Conservation (phyloP, 2,113 vertebrate species). For the Clarias batrachus region DNA sequence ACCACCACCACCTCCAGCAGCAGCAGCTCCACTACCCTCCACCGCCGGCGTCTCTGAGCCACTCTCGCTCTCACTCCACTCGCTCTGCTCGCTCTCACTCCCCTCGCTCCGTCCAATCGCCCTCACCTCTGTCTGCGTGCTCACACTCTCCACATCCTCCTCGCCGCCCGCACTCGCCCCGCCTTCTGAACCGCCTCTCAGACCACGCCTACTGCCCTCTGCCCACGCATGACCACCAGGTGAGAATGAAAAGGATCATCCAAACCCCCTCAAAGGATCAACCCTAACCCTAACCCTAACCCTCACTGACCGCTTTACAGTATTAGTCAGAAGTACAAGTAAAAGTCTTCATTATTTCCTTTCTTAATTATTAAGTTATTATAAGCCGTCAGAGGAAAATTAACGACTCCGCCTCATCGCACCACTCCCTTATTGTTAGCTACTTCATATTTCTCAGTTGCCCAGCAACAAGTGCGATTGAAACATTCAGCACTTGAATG, state of each 20-base stretch:
- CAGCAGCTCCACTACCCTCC: constrained; percentile 27
- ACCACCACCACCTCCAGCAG: constrained; percentile 66
- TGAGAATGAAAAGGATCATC: constrained; percentile 34
- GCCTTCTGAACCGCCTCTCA: constrained; percentile 61
- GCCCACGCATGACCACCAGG: constrained; percentile 74
- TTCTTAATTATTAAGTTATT: no score
- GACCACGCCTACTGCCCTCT: constrained; percentile 72
- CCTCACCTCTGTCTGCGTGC: constrained; percentile 70
- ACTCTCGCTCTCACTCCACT: constrained; percentile 67
- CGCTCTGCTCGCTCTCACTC: constrained; percentile 69
- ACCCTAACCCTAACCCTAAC: no score
- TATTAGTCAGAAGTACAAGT: no score
- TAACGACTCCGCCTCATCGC: neutral
- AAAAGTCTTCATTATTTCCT: no score
- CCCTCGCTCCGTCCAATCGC: constrained; percentile 67
- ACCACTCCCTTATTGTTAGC: neutral
- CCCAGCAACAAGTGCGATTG: neutral
- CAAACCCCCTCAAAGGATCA: neutral
- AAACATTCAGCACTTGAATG: neutral
- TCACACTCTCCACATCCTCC: constrained; percentile 72
- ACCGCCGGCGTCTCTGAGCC: constrained; percentile 36
- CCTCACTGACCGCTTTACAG: neutral
- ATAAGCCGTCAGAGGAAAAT: neutral
- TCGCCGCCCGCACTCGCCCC: constrained; percentile 68
- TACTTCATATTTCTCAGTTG: neutral